Conservation (phyloP, 2,888 invertebrate genomes). For the Pandemis cinnamomeana region DNA sequence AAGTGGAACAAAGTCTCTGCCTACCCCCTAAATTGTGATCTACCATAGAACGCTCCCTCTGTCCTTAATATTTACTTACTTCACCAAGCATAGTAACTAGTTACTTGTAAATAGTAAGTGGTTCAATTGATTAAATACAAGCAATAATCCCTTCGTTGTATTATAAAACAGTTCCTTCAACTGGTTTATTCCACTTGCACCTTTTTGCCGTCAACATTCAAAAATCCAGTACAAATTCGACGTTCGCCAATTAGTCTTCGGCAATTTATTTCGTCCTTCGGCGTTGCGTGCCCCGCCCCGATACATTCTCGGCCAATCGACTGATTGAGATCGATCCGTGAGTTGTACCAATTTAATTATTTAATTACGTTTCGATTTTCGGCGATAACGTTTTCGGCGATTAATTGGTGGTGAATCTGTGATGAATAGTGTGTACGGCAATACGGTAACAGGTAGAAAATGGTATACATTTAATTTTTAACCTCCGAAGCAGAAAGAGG, state of each 20-base stretch:
- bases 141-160: no score
- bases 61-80: no score
- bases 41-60: no score
- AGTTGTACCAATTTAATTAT: constrained; percentile 40
- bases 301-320: constrained; percentile 26
- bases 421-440: no score
- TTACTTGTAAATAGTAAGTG: no score
- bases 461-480: no score
- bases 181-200: neutral
- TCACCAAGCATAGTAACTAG: no score
- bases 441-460: no score
- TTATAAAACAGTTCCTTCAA: neutral
- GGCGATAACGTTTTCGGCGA: constrained; percentile 33
- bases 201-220: neutral
- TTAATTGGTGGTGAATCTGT: constrained; percentile 21
- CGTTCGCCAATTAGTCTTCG: constrained; percentile 37
- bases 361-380: constrained; percentile 41
- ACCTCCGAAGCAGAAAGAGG: no score
- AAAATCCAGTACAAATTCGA: constrained; percentile 34
- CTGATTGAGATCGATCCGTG: constrained; percentile 38
- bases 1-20: no score
- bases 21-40: no score
- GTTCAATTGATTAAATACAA: no score
- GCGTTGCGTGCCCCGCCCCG: constrained; percentile 30
- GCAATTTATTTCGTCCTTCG: constrained; percentile 30